Evolutionary conservation across 53 echinoderm and acorn worm genomes (phyloP).

Genomic region (Patiria pectinifera): DNA sequence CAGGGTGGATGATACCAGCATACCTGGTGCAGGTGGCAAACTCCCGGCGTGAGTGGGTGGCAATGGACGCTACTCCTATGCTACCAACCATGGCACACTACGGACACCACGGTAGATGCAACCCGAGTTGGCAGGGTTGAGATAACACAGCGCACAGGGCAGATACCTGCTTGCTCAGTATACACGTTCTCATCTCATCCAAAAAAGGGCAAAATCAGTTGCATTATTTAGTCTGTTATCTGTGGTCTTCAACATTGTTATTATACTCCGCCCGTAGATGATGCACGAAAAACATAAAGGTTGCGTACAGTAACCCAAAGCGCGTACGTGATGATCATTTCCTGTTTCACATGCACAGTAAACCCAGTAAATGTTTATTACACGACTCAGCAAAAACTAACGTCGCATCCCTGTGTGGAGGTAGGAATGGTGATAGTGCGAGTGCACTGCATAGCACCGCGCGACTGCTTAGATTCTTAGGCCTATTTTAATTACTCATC

Average conservation of each 20-base stretch:
- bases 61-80: not conserved
- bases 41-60: not conserved
- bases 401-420: not conserved
- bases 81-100: constrained; percentile 49
- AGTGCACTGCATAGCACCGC: not conserved
- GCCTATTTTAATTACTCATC: not conserved
- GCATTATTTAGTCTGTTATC: not conserved
- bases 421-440: not conserved
- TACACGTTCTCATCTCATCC: constrained; percentile 3
- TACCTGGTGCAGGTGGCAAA: constrained; percentile 52
- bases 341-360: not conserved
- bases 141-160: not conserved
- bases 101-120: not conserved
- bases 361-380: not conserved
- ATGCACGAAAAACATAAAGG: not conserved
- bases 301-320: not conserved
- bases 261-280: not conserved
- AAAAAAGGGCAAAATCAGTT: not conserved
- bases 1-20: constrained; percentile 59
- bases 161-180: constrained; percentile 1
- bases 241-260: not conserved
- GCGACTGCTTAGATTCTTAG: not conserved
- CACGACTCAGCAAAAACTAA: not conserved
- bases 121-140: not conserved
- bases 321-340: not conserved